Percentiles rank a stretch among this genome's conserved stretches.
Evolutionary conservation across 1,140 invertebrate species (phyloP).

Genomic region (Cotesia glomerata): DNA sequence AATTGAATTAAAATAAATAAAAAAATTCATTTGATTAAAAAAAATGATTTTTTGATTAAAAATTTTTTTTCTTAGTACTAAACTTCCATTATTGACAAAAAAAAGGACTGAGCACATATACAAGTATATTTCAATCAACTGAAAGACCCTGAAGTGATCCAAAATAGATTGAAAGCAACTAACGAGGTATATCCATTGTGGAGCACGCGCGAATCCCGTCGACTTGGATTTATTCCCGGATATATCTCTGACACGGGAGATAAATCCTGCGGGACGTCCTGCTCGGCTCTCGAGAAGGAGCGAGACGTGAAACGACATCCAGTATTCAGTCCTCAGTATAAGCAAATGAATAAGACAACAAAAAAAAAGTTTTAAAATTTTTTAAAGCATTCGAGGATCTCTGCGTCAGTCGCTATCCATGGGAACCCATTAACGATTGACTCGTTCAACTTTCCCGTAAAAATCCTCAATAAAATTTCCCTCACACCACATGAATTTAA

Average conservation of each 20-base stretch:
- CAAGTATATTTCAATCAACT: no score
- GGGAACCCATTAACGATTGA: slow-evolving; percentile 18
- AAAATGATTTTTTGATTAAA: no score
- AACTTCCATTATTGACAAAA: no score
- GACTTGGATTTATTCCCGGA: slow-evolving; percentile 12
- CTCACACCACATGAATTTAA: no score
- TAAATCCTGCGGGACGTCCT: background rate
- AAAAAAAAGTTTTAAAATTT: background rate
- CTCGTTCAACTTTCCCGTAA: background rate
- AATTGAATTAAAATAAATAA: no score
- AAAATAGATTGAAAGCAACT: slow-evolving; percentile 9
- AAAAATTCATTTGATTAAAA: no score
- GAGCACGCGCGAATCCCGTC: background rate
- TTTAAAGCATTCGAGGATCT: background rate
- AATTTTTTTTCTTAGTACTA: no score
- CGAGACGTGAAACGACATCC: background rate
- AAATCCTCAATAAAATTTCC: no score
- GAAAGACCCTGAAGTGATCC: background rate
- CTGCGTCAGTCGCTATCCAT: background rate
- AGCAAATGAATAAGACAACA: background rate
- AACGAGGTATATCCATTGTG: slow-evolving; percentile 1
- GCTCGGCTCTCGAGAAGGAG: no score
- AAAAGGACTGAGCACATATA: background rate
- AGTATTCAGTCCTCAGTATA: background rate
- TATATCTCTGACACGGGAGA: background rate